Evolutionary conservation across 2,797 vertebrate species (phyloP).

Genomic region (Siniperca obscura): DNA sequence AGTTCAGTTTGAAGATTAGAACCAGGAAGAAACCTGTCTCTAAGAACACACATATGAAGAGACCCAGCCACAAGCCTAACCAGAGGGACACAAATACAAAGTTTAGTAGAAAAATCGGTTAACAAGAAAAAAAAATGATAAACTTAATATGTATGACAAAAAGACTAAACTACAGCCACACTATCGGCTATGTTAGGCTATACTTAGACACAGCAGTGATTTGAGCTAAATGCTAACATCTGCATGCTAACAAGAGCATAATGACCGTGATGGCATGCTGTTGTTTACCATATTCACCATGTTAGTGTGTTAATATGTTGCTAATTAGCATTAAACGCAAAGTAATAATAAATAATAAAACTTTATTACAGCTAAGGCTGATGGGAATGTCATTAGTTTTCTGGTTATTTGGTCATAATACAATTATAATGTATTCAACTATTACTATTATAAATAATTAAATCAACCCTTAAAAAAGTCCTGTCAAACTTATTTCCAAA

Average conservation of each 20-base stretch:
- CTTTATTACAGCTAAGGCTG: too few species aligned
- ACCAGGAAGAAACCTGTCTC: conserved; percentile 84
- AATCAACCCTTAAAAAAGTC: neutral
- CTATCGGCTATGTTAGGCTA: too few species aligned
- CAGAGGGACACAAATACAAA: conserved; percentile 20
- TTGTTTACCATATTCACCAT: neutral
- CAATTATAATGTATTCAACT: neutral
- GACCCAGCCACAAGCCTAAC: conserved; percentile 90
- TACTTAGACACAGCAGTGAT: too few species aligned
- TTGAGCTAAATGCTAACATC: too few species aligned
- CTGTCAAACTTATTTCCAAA: neutral
- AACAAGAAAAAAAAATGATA: neutral
- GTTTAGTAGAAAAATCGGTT: too few species aligned
- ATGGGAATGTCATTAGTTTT: neutral
- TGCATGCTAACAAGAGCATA: too few species aligned
- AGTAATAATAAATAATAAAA: neutral
- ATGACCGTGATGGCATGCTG: too few species aligned
- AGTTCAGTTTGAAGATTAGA: conserved; percentile 88
- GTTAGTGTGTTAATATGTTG: neutral
- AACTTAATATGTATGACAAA: neutral
- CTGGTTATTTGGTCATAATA: too few species aligned
- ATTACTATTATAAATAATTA: neutral
- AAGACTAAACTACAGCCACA: neutral
- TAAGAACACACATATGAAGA: conserved; percentile 81
- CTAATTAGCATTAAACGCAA: neutral